Base-by-base conservation (phyloP, 2,888 invertebrate species). In the Esperia sulphurella region DNA sequence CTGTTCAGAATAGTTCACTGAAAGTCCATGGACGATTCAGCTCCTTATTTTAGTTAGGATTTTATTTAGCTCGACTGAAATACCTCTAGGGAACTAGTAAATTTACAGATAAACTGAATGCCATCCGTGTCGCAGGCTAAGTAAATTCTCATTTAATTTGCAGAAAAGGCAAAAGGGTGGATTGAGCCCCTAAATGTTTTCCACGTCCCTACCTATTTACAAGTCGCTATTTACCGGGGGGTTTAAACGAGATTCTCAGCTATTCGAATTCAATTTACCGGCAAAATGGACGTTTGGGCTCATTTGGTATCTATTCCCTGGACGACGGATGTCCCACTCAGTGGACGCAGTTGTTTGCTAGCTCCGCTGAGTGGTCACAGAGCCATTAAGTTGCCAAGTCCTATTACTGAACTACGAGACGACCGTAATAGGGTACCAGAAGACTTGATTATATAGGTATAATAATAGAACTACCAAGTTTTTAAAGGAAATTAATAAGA, bases 201-300 rank as follows among this genome's bases (percentile, higher is more conserved):
- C 66, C 74, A 73, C 78, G 71, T 74, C 79, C 78, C 75, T 74
- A 68, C 74, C 77, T 83, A 83, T 83, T 83, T 83, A 79, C 80
- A 81, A 83, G 73, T 76, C 69, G 68, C 79, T 79, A 78, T 83
- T 84, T 83, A 79, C 79, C 61, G 68, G 71, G 46, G 69, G 71
- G 64, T 69, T 71, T 65, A 71, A 77, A 70, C 72, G 76, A 68
- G 73, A 76, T 74, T 75, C 71, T 60, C 61, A 58, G 71, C 80
- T 67, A 78, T 85, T 82, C 71, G 72, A 74, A 85, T 88, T 88
- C 84, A 85, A 87, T 88, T 86, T 81, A 75, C 79, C 75, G 76
- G 75, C 76, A 76, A 80, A 83, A 78, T 77, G 79, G 78, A 75
- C 75, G 72, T 72, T 73, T 71, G 70, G 78, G 68, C 68, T 75